phyloP scores from a whole-genome alignment of 2,113 vertebrate genomes.

The Ceratotherium simum region DNA sequence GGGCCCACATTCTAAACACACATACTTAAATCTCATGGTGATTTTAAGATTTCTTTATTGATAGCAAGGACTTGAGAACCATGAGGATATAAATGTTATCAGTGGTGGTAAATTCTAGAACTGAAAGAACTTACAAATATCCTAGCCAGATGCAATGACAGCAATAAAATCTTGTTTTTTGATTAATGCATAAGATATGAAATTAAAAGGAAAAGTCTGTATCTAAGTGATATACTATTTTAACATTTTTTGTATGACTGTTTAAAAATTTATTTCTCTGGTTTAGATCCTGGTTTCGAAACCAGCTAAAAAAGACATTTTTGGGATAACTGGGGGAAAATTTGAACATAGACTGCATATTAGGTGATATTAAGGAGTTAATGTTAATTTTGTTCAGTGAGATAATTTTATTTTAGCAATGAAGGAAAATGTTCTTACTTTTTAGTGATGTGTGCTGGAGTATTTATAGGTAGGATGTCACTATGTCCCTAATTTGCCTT shows the following conservation, averaged over 20 bases:
- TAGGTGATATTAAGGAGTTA: slow-evolving; percentile 6
- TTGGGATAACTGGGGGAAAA: neutral
- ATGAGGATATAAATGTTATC: neutral
- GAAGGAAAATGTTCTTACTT: neutral
- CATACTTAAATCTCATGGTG: neutral
- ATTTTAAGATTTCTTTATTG: slow-evolving; percentile 34
- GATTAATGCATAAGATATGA: neutral
- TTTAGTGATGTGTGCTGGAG: neutral
- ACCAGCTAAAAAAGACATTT: neutral
- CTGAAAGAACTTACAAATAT: neutral
- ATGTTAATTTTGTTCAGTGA: slow-evolving; percentile 41
- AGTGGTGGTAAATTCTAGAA: neutral
- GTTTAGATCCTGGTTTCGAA: slow-evolving; percentile 40
- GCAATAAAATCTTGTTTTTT: slow-evolving; percentile 8
- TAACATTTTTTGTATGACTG: neutral
- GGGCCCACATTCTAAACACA: neutral
- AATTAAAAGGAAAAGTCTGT: slow-evolving; percentile 13
- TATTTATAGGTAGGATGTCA: neutral
- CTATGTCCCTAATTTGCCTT: slow-evolving; percentile 40
- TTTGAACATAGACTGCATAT: slow-evolving; percentile 19
- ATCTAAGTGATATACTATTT: neutral
- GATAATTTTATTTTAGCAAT: slow-evolving; percentile 12
- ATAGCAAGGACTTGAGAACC: neutral
- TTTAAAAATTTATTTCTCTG: slow-evolving; percentile 38
- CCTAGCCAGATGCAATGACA: neutral